These are phyloP conservation scores for Adelphocoris suturalis DNA, from an alignment of 2,888 invertebrate genomes.

Conservation along the genomic window DNA sequence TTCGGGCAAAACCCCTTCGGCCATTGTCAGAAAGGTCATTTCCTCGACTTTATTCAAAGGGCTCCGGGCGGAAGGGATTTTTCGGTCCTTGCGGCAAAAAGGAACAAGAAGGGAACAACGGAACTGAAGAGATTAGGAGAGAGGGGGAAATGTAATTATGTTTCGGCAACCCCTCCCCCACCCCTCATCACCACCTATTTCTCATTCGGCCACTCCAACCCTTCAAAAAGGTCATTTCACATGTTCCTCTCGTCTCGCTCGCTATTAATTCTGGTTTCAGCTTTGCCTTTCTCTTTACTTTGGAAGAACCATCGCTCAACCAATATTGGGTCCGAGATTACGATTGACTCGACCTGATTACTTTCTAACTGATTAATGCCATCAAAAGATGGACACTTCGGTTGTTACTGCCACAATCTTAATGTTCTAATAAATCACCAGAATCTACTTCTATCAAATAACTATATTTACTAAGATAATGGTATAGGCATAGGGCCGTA, in stretches of 20 bases:
- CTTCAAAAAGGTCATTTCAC: slow-evolving; percentile 2
- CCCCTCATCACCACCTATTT: not conserved
- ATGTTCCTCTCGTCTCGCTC: not conserved
- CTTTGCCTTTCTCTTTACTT: not conserved
- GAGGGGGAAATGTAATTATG: slow-evolving; percentile 33
- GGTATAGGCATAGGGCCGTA: too few relatives aligned
- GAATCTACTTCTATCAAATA: too few relatives aligned
- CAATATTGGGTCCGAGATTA: slow-evolving; percentile 13
- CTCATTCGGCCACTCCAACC: not conserved
- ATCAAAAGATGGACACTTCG: too few relatives aligned
- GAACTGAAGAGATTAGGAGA: not conserved
- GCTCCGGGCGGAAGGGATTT: not conserved
- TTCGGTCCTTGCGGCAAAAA: slow-evolving; percentile 10
- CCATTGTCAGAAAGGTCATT: slow-evolving; percentile 39
- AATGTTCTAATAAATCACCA: too few relatives aligned
- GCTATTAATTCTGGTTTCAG: not conserved
- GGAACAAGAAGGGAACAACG: not conserved
- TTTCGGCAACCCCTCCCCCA: not conserved
- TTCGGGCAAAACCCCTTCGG: not conserved
- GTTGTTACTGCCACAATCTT: too few relatives aligned
- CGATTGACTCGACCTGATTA: not conserved
- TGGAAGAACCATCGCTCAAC: not conserved
- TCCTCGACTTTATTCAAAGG: slow-evolving; percentile 31
- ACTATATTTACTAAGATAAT: too few relatives aligned
- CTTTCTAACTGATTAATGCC: not conserved